phyloP scores from a whole-genome alignment of 1,140 invertebrate genomes.

The Drosophila rhopaloa region DNA sequence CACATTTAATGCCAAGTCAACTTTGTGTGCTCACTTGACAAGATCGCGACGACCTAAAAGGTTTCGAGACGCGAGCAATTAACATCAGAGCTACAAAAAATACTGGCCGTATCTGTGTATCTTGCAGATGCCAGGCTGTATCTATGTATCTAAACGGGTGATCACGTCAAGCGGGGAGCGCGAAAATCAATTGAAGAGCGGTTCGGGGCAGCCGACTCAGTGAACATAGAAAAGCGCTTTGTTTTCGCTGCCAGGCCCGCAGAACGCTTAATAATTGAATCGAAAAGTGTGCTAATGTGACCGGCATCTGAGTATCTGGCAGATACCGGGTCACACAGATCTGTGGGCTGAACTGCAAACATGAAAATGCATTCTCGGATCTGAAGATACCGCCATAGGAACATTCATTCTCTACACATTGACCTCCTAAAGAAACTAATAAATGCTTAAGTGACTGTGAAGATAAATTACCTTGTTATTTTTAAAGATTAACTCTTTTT shows the following conservation, averaged over 20 bases:
- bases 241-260: constrained; percentile 52
- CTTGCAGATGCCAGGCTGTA: constrained; percentile 14
- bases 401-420: constrained; percentile 5
- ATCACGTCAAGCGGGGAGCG: constrained; percentile 65
- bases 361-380: constrained; percentile 72
- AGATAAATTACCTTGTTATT: constrained; percentile 15
- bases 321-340: constrained; percentile 43
- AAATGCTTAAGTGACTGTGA: constrained; percentile 1
- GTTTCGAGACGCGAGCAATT: constrained; percentile 61
- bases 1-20: constrained; percentile 69
- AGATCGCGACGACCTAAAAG: constrained; percentile 46
- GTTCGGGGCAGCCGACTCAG: constrained; percentile 7
- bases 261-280: constrained; percentile 65
- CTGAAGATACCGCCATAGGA: constrained; percentile 58
- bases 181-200: constrained; percentile 75
- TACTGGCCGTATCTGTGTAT: constrained; percentile 23
- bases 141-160: constrained; percentile 58
- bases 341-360: constrained; percentile 46
- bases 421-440: constrained; percentile 5
- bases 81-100: constrained; percentile 60
- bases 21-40: constrained; percentile 46
- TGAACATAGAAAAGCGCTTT: constrained; percentile 73
- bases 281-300: constrained; percentile 75
- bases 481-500: not conserved
- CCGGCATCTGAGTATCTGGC: constrained; percentile 54